Evolutionary conservation across 2,113 vertebrate species (phyloP).

Genomic region (Regulus satrapa): DNA sequence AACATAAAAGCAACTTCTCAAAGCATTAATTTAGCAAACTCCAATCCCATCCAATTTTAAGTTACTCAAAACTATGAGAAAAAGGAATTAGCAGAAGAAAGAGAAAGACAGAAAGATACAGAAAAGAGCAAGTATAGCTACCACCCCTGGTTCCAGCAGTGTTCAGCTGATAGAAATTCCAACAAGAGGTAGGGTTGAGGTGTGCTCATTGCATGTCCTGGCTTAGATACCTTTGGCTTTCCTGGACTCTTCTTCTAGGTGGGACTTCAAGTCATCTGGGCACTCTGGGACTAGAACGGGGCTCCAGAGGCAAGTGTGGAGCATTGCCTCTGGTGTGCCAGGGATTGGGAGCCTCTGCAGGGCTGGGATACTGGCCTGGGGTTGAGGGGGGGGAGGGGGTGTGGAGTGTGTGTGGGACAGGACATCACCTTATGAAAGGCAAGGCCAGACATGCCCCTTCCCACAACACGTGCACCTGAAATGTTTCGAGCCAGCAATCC

Average conservation of each 20-base stretch:
- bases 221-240: not conserved
- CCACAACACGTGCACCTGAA: accelerated
- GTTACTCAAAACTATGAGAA: not conserved
- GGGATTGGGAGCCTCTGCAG: not conserved
- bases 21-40: not conserved
- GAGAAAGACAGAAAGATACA: not conserved
- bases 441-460: accelerated
- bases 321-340: accelerated
- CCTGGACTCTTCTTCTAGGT: not conserved
- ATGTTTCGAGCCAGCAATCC: not conserved
- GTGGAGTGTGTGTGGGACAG: not conserved
- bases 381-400: no score
- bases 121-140: not conserved
- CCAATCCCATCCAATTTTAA: not conserved
- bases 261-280: not conserved
- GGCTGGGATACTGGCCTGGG: not conserved
- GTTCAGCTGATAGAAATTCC: not conserved
- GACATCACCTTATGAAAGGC: accelerated
- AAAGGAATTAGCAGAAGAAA: not conserved
- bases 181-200: not conserved
- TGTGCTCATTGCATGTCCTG: not conserved
- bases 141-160: accelerated
- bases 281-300: not conserved
- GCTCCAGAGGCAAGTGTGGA: not conserved
- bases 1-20: not conserved